Base-by-base conservation (phyloP, 2,113 vertebrate genomes). In the Ardeotis arabs region DNA sequence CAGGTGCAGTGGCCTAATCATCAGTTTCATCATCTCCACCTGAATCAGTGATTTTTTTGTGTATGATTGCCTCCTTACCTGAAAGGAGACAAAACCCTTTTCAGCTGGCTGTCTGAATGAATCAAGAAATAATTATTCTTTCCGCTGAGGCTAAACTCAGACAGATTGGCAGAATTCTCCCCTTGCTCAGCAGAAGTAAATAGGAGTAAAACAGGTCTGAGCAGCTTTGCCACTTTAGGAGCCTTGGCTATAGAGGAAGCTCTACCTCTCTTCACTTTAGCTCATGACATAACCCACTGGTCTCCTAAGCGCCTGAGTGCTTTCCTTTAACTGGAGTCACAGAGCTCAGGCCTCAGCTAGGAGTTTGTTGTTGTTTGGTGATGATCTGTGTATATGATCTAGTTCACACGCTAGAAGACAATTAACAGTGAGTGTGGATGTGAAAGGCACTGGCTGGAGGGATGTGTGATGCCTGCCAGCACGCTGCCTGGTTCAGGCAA, bases 81-180 rank as follows among this genome's bases (percentile, higher is more conserved):
- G 87, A 86, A 95, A 89, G 67, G 41, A 86, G 45, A 72, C 53
- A 73, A 88, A 88, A 31, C 25, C 10, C 28, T 86, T 94, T 90
- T 53, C 91, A 95, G 41, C 72, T 88, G 41, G 4, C 92, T 53
- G 50, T 86, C 74, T 67, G 86, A 77, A 67, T 74, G 63, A 92
- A 93, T 84, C 41, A 80, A 90, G 37, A 63, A 86, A 89, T 77
- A 84, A 84, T 90, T 78, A 53, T 77, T 91, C 44, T 90, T 86
- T 74, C 24, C 59, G 77, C 59, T 33, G 52, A 89, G 64, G 37
- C 66, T 92, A 63, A 69, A 74, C 44, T 84, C 18, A 27, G 66
- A 58, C 20, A 72, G 55, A 41, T 12, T 45, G 72, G 70, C 86
- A 93, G 72, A 74, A 63, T 35, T 80, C 22, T 81, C 8, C n/a